A percentile compares a stretch with the other conserved stretches of the same genome.
Evolutionary conservation across 2,113 vertebrate genomes (phyloP).

Genomic region (Chrysemys picta): DNA sequence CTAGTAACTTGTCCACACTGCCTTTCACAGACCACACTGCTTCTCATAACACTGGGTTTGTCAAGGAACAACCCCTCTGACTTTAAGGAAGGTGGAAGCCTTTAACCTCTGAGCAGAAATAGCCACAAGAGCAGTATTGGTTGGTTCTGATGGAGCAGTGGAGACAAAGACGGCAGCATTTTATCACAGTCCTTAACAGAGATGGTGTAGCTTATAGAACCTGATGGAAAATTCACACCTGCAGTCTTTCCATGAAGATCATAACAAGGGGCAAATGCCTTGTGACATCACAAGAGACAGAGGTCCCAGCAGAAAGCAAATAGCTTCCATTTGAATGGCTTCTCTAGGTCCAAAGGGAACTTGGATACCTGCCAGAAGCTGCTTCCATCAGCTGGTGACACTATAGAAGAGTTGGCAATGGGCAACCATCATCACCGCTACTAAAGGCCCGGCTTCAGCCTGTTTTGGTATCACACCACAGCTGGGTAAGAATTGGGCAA

Average conservation of each 20-base stretch:
- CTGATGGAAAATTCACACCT: neutral
- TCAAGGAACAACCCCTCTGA: neutral
- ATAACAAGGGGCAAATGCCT: neutral
- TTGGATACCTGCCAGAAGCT: neutral
- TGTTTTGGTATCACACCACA: neutral
- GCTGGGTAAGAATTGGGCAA: neutral
- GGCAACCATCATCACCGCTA: neutral
- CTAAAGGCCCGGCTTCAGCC: neutral
- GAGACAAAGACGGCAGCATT: neutral
- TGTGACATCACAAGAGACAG: too few relatives aligned
- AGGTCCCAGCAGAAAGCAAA: neutral
- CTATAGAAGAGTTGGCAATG: neutral
- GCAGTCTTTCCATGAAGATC: neutral
- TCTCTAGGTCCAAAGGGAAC: too few relatives aligned
- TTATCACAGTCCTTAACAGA: neutral
- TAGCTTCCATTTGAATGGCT: neutral
- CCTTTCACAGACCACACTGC: neutral
- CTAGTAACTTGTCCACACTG: neutral
- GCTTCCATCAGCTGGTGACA: rapidly evolving
- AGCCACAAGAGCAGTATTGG: neutral
- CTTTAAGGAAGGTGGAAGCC: neutral
- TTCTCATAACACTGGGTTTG: neutral
- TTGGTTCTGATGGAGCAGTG: neutral
- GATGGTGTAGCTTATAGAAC: neutral
- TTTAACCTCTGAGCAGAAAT: neutral